Conservation (phyloP, 2,113 vertebrate genomes). For the Rhabdomys dilectus region DNA sequence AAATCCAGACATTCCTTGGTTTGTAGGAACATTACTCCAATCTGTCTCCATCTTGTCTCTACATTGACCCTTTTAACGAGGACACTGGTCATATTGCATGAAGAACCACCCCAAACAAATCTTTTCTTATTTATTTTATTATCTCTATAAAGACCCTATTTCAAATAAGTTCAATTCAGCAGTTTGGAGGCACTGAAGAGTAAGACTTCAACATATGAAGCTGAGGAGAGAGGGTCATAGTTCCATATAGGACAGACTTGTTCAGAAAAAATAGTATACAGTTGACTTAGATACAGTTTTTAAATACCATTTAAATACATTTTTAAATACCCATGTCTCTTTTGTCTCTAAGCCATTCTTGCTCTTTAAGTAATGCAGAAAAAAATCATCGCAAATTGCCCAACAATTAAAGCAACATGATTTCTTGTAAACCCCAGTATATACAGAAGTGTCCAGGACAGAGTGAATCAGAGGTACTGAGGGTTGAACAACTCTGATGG, state of each 20-base stretch:
- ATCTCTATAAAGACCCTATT: neutral
- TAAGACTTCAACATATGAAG: neutral
- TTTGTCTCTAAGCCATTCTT: neutral
- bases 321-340: neutral
- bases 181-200: neutral
- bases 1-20: neutral
- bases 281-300: neutral
- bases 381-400: neutral
- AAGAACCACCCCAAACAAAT: neutral
- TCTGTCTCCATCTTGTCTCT: neutral
- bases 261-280: neutral
- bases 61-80: neutral
- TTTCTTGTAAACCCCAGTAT: neutral
- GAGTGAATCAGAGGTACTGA: neutral
- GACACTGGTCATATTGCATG: neutral
- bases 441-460: neutral
- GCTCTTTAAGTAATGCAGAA: neutral
- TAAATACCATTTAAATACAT: neutral
- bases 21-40: neutral
- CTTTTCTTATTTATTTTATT: constrained; percentile 10
- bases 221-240: neutral
- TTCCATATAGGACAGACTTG: neutral
- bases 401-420: neutral
- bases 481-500: neutral
- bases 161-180: neutral